These are phyloP conservation scores for Archegozetes longisetosus DNA, from an alignment of 1,140 invertebrate species.

Conservation along the genomic window DNA sequence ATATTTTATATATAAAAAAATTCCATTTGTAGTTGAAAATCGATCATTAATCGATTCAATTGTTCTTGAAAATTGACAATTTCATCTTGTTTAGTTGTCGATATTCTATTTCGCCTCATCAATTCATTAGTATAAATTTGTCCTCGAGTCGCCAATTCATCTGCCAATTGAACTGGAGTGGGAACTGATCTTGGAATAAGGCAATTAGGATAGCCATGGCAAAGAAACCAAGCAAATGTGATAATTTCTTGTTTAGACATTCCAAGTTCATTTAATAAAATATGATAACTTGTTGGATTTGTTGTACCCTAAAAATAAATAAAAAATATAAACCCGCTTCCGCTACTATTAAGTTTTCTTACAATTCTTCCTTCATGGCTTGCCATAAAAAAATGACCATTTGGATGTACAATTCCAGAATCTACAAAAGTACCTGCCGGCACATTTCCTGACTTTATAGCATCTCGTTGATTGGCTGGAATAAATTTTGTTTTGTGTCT, in stretches of 20 bases:
- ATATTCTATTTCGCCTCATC: no score
- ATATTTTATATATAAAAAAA: no score
- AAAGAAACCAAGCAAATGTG: neutral
- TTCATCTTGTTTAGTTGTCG: no score
- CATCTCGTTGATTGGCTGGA: neutral
- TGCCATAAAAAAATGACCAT: neutral
- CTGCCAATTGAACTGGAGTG: neutral
- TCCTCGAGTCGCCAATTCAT: neutral
- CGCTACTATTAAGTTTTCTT: slow-evolving; percentile 1
- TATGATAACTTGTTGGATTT: neutral
- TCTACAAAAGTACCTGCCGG: slow-evolving; percentile 9
- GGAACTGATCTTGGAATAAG: neutral
- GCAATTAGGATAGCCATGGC: neutral
- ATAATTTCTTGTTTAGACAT: neutral
- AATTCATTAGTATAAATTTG: no score
- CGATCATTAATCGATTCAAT: no score
- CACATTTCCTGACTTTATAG: neutral
- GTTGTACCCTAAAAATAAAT: slow-evolving; percentile 4
- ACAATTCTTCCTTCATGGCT: neutral
- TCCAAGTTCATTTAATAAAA: neutral
- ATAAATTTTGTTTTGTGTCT: slow-evolving; percentile 14
- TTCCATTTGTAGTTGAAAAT: no score
- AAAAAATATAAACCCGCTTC: neutral
- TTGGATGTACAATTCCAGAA: neutral
- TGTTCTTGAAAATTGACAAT: no score